Base-by-base conservation (phyloP, 2,888 invertebrate species). In the Aethes cnicana region DNA sequence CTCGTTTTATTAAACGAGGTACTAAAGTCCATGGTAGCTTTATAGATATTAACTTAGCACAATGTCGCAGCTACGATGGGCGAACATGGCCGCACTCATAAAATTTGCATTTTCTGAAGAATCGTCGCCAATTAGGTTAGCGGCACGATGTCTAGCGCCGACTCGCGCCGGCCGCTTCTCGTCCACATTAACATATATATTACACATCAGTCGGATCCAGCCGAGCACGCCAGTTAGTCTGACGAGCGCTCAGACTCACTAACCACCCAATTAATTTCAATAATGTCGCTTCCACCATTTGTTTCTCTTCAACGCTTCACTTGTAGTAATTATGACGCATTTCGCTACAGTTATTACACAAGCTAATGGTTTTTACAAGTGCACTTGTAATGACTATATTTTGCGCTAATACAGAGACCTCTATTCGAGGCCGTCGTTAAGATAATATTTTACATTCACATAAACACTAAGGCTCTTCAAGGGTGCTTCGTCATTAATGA, bases 91-190 rank as follows among this genome's bases (percentile, higher is more conserved):
- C 66, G 66, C 69, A 62, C 69, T 72, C 72, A 69, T 81, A 79
- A 84, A 80, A 87, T 86, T 86, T 71, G 72, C 84, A 86, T 84
- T 80, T 80, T 64, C 57, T 65, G 55, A 73, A 67, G 74, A 72
- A 72, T 70, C 70, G 70, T 56, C 72, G 86, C 86, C 87, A 86
- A 86, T 85, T 84, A 81, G 85, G 87, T 85, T 83, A 86, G 77
- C 78, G 67, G 78, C 72, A 66, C 78, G 72, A 59, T 66, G 74
- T 70, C 72, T 72, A 56, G 58, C 42, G 56, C 56, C 63, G 59
- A 48, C 61, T 57, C 59, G 60, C 57, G 59, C 23, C 57, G 57
- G 46, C 58, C 55, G 55, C 59, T 63, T 64, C 56, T 55, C 58
- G 49, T 58, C 53, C 59, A 56, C 63, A 68, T 70, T 64, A 65